These are phyloP conservation scores for Bombus balteatus DNA, from an alignment of 1,140 invertebrate species.

Conservation along the genomic window DNA sequence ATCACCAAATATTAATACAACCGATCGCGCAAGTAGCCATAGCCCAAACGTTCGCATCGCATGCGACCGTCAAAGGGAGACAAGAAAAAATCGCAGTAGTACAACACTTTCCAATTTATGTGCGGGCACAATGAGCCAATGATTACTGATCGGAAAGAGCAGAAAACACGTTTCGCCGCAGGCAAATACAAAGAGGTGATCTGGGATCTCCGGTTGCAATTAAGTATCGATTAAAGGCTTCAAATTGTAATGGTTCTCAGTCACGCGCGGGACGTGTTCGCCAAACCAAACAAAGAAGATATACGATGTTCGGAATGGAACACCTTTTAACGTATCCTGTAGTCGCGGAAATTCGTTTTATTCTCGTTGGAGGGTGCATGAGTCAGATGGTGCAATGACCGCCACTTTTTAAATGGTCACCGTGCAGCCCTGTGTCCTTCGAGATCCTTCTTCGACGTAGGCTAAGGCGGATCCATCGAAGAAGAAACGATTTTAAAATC, in stretches of 20 bases:
- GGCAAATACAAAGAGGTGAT: neutral
- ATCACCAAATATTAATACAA: slow-evolving; percentile 25
- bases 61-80: neutral
- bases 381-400: slow-evolving; percentile 55
- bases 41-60: neutral
- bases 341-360: slow-evolving; percentile 33
- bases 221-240: slow-evolving; percentile 34
- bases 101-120: slow-evolving; percentile 30
- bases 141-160: neutral
- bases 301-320: neutral
- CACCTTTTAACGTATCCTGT: neutral
- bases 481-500: slow-evolving; percentile 7
- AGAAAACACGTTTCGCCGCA: neutral
- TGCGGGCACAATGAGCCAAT: neutral
- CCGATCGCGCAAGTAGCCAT: neutral
- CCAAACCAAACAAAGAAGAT: slow-evolving; percentile 6
- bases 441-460: slow-evolving; percentile 24
- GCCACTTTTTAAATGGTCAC: slow-evolving; percentile 39
- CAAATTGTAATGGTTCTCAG: slow-evolving; percentile 26
- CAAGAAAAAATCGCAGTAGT: neutral
- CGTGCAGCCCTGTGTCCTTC: slow-evolving; percentile 54
- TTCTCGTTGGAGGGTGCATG: slow-evolving; percentile 11
- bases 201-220: slow-evolving; percentile 5
- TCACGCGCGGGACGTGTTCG: neutral
- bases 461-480: slow-evolving; percentile 30